These are phyloP conservation scores for Drosophila acutilabella DNA, from an alignment of 2,888 invertebrate species.

Conservation along the genomic window DNA sequence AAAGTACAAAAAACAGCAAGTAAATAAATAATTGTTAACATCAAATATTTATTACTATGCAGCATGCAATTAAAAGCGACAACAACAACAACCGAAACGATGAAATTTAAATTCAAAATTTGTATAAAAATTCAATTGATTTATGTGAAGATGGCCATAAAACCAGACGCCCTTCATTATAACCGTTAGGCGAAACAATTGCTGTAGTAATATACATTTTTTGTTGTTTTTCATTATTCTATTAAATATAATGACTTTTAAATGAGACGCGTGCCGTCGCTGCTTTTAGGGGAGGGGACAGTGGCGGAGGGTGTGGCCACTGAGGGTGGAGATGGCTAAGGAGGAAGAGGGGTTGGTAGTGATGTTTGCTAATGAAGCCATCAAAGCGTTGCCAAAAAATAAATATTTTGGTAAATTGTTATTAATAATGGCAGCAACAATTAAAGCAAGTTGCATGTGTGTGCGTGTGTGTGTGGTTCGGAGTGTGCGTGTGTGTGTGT, in stretches of 20 bases:
- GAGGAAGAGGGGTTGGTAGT: neutral
- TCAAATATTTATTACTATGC: conserved; percentile 62
- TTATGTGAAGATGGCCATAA: conserved; percentile 65
- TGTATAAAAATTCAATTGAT: conserved; percentile 72
- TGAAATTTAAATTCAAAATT: conserved; percentile 42
- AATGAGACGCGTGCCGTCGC: conserved; percentile 72
- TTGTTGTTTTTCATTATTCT: conserved; percentile 34
- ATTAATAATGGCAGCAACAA: conserved; percentile 76
- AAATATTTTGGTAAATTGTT: conserved; percentile 64
- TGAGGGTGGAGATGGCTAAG: neutral
- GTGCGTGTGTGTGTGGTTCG: neutral
- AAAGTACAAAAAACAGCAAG: neutral
- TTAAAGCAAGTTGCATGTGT: conserved; percentile 45
- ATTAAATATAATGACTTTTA: conserved; percentile 76
- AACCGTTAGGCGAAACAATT: conserved; percentile 60
- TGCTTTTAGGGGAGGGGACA: conserved; percentile 1
- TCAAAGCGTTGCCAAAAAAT: conserved; percentile 60
- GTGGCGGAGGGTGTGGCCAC: neutral
- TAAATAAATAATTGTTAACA: conserved; percentile 38
- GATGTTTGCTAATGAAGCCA: conserved; percentile 61
- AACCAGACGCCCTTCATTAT: conserved; percentile 52
- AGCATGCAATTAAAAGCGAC: conserved; percentile 63
- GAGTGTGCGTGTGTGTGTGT: conserved; percentile 9
- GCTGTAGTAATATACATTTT: conserved; percentile 14
- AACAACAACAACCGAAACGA: conserved; percentile 19